Evolutionary conservation across 1,140 invertebrate genomes (phyloP), one percentile per base, ranked within the genome.

Genomic region (Ctenoplectra terminalis): DNA sequence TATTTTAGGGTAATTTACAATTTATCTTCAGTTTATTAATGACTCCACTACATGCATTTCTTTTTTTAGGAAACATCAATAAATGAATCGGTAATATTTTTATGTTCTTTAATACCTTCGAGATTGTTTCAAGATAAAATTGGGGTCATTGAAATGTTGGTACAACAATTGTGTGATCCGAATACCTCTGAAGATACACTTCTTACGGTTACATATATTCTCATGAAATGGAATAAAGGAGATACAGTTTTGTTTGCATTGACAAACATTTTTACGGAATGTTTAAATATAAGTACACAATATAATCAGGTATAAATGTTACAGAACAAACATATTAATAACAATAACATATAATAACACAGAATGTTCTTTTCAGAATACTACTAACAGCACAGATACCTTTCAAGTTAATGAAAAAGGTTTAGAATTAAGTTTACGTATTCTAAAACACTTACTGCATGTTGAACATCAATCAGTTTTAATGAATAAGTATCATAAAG

Each of bases 21-120:
- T 50, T 34, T 26, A 48, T 48, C 63, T 66, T 31, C 2, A 37
- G 2, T 29, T 0, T 11, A 37, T 29, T 43, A n/a, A 26, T 50
- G 26, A 5, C 37, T 6, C 3, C 26, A 26, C 26, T 26, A 26
- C 54, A 17, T 34, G 37, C 0, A 9, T 29, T 63, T 73, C 46
- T 37, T 52, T 50, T 81, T 83, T 63, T 48, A 90, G 89, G 82
- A 84, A 50, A 43, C 75, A 6, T 23, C 72, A 23, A 46, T 79
- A 40, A 81, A 71, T 17, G 81, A 88, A 3, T 83, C 80, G 17
- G 77, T 80, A 52, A 80, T 89, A 72, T 85, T 86, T 81, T 72
- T 90, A 69, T 66, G 88, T 8, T 88, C 88, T 2, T 63, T 88
- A n/a, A 72, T 89, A 37, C 87, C 89, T n/a, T 11, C 54, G 29